Evolutionary conservation across 2,888 invertebrate species (phyloP).

Genomic region (Nomada fucata): DNA sequence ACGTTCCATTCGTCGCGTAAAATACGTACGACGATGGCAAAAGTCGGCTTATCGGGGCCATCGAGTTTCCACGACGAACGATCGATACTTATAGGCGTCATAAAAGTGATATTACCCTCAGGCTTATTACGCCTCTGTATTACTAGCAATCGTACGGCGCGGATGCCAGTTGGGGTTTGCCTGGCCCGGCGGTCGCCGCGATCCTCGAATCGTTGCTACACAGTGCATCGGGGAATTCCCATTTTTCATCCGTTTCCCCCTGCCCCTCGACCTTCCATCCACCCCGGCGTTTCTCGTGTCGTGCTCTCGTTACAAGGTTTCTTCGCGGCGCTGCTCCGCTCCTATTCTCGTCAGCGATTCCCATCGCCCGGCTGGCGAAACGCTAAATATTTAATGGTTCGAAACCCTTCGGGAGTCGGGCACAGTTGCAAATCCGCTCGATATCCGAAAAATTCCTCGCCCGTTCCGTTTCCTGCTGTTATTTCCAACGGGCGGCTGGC

Average conservation of each 20-base stretch:
- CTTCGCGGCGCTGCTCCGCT: slow-evolving; percentile 34
- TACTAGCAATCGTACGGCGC: slow-evolving; percentile 58
- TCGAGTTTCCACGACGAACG: slow-evolving; percentile 65
- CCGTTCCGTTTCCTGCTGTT: slow-evolving; percentile 45
- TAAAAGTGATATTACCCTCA: slow-evolving; percentile 74
- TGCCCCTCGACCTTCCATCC: background rate
- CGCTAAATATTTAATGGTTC: slow-evolving; percentile 77
- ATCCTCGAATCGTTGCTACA: slow-evolving; percentile 44
- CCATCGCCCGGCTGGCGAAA: slow-evolving; percentile 70
- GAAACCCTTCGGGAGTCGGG: slow-evolving; percentile 50
- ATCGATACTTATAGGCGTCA: slow-evolving; percentile 69
- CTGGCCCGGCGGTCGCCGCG: background rate
- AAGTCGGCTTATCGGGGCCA: slow-evolving; percentile 71
- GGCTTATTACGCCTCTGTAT: slow-evolving; percentile 74
- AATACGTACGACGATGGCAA: slow-evolving; percentile 63
- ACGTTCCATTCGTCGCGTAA: slow-evolving; percentile 38
- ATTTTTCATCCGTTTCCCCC: background rate
- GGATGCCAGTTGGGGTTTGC: background rate
- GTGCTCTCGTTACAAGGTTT: slow-evolving; percentile 55
- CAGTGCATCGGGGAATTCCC: slow-evolving; percentile 37
- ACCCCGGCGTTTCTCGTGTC: background rate
- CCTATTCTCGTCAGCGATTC: slow-evolving; percentile 65
- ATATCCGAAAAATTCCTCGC: slow-evolving; percentile 67
- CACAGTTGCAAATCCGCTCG: slow-evolving; percentile 68
- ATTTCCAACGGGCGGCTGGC: slow-evolving; percentile 55